These are phyloP conservation scores for Clupea harengus DNA, from an alignment of 2,113 vertebrate genomes.

Conservation along the genomic window DNA sequence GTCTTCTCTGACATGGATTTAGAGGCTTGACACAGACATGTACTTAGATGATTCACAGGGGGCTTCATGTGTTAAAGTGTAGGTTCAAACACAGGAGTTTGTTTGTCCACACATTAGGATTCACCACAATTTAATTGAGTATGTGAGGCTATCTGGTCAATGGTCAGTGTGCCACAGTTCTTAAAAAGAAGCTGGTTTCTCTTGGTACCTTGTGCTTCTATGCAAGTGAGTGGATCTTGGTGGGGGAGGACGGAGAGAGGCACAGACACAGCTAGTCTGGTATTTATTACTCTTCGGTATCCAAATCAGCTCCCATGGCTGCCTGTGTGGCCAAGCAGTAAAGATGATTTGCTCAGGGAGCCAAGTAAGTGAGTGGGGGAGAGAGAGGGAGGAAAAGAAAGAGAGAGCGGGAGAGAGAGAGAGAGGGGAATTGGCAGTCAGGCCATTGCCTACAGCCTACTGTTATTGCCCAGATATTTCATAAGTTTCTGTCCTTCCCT, in stretches of 20 bases:
- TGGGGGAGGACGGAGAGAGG: slow-evolving; percentile 2
- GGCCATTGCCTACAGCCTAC: neutral
- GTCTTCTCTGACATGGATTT: neutral
- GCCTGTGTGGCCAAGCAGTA: slow-evolving; percentile 3
- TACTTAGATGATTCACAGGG: neutral
- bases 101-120: neutral
- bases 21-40: neutral
- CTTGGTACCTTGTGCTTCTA: neutral
- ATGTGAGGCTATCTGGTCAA: neutral
- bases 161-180: neutral
- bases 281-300: neutral
- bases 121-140: neutral
- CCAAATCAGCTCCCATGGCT: slow-evolving; percentile 9
- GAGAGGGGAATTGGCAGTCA: neutral
- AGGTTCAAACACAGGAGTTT: neutral
- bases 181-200: neutral
- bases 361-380: neutral
- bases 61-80: neutral
- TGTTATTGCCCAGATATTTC: slow-evolving; percentile 17
- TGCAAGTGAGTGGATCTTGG: too few relatives aligned
- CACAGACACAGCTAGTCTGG: neutral
- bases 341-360: slow-evolving; percentile 6
- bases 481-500: neutral
- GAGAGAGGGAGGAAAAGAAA: neutral
- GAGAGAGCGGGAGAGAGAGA: neutral